These are phyloP conservation scores for Syrmaticus mikado DNA, from an alignment of 2,113 vertebrate species.

Conservation along the genomic window DNA sequence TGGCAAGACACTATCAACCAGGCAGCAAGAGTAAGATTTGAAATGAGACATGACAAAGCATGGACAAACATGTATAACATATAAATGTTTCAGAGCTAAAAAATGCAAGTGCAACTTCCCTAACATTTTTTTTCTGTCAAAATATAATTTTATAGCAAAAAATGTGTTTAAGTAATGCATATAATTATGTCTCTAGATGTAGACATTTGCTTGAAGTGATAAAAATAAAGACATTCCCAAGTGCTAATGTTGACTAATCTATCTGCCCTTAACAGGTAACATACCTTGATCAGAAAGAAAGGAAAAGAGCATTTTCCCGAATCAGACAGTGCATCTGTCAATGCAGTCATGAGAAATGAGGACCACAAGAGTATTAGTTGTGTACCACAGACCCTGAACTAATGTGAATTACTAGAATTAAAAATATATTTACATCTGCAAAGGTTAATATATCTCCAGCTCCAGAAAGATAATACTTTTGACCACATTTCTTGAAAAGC, in stretches of 20 bases:
- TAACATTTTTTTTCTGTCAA: slow-evolving; percentile 65
- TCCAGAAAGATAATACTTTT: neutral
- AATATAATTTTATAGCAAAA: slow-evolving; percentile 61
- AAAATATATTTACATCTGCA: neutral
- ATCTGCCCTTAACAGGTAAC: slow-evolving; percentile 5
- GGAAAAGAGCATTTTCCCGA: neutral
- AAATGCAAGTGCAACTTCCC: slow-evolving; percentile 55
- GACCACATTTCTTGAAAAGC: neutral
- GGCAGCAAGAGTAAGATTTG: slow-evolving; percentile 15
- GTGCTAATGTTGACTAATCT: slow-evolving; percentile 35
- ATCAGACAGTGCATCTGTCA: neutral
- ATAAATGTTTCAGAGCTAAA: slow-evolving; percentile 48
- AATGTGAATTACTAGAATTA: neutral
- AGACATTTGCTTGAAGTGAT: slow-evolving; percentile 50
- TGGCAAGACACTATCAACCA: neutral
- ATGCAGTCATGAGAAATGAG: neutral
- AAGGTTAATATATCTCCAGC: neutral
- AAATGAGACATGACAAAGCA: slow-evolving; percentile 6
- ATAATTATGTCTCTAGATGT: slow-evolving; percentile 48
- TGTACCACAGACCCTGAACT: neutral
- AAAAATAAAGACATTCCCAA: slow-evolving; percentile 40
- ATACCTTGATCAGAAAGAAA: slow-evolving; percentile 14
- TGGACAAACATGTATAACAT: slow-evolving; percentile 23
- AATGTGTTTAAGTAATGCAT: slow-evolving; percentile 35
- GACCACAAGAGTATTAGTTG: neutral